Conservation (phyloP, 1,140 invertebrate genomes). For the Rhopalosiphum padi region DNA sequence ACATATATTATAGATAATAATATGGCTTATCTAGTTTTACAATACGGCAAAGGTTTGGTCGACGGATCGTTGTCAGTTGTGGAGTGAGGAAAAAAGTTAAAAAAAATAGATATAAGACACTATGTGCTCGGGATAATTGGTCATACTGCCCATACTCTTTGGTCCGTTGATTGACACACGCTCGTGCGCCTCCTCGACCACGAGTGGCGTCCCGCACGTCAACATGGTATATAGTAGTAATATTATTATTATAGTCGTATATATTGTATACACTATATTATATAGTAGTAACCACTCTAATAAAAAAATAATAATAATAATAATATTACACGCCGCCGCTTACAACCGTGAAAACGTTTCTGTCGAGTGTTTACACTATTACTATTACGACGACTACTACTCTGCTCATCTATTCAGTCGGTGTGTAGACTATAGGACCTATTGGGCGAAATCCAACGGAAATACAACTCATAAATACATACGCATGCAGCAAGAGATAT, state of each 20-base stretch:
- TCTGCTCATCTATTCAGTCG: not conserved
- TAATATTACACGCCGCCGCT: constrained; percentile 25
- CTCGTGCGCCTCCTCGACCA: not conserved
- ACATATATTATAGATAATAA: not conserved
- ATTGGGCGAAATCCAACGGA: constrained; percentile 40
- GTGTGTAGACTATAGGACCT: not conserved
- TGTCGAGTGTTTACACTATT: constrained; percentile 35
- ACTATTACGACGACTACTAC: not conserved
- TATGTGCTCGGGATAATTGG: constrained; percentile 6
- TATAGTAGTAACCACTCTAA: not conserved
- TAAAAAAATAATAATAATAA: constrained; percentile 26
- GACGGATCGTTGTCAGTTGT: not conserved
- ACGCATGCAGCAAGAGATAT: not conserved
- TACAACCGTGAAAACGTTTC: constrained; percentile 48
- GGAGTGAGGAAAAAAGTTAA: too few relatives aligned
- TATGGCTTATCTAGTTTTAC: not conserved
- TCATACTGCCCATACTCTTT: constrained; percentile 26
- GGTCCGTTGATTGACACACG: constrained; percentile 25
- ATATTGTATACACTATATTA: not conserved
- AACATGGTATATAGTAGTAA: constrained; percentile 1
- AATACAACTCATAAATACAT: not conserved
- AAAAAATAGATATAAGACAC: not conserved
- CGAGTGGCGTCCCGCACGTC: constrained; percentile 17
- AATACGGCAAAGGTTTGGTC: not conserved
- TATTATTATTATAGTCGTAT: not conserved